These are phyloP conservation scores for Schizaphis graminum DNA, from an alignment of 2,888 invertebrate genomes.

Conservation along the genomic window DNA sequence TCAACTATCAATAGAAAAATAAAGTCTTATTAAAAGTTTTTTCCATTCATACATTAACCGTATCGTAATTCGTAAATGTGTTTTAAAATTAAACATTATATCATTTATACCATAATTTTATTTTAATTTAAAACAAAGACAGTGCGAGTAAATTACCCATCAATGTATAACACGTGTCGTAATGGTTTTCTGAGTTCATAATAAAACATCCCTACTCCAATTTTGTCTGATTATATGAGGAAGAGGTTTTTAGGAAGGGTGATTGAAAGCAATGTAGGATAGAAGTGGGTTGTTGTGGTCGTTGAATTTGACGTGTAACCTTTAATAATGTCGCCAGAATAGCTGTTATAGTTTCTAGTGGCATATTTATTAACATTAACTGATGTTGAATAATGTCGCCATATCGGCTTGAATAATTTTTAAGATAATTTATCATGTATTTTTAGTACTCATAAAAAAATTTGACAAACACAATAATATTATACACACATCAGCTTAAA, in stretches of 20 bases:
- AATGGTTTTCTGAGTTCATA: neutral
- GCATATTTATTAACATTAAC: constrained; percentile 23
- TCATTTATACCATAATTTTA: neutral
- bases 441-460: neutral
- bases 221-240: neutral
- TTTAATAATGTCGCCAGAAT: constrained; percentile 26
- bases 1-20: neutral
- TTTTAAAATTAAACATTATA: neutral
- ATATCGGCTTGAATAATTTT: neutral
- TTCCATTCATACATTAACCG: neutral
- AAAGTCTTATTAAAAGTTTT: neutral
- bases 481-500: neutral
- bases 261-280: constrained; percentile 29
- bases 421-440: neutral
- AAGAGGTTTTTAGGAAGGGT: constrained; percentile 27
- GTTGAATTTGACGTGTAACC: constrained; percentile 37
- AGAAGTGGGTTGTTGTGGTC: constrained; percentile 28
- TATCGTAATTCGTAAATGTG: neutral
- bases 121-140: neutral
- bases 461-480: neutral
- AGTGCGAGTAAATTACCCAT: neutral
- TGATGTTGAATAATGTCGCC: neutral
- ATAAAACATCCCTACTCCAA: neutral
- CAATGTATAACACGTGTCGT: neutral
- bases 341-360: constrained; percentile 2